Conservation (phyloP, 1,140 invertebrate genomes). For the Zaprionus ghesquierei region DNA sequence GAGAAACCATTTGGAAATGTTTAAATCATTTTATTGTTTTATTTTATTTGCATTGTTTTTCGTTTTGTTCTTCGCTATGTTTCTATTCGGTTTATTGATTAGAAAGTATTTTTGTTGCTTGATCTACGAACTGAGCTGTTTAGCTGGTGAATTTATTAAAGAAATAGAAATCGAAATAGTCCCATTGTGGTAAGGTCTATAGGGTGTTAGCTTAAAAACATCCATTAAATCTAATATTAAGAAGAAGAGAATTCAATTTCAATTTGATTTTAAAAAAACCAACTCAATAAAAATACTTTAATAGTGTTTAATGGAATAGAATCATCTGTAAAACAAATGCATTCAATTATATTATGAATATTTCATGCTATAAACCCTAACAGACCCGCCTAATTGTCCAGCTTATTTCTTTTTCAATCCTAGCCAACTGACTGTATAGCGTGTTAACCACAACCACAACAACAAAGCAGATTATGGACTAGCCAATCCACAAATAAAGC, state of each 20-base stretch:
- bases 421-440: slow-evolving; percentile 3
- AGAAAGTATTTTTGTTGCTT: neutral
- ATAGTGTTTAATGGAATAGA: too few species aligned
- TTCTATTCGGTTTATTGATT: neutral
- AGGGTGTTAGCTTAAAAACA: neutral
- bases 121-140: neutral
- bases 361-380: neutral
- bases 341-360: neutral
- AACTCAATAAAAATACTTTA: too few species aligned
- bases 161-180: neutral
- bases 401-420: neutral
- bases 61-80: slow-evolving; percentile 24
- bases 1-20: slow-evolving; percentile 70
- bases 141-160: neutral
- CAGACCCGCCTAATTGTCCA: neutral
- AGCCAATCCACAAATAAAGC: neutral
- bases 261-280: too few species aligned
- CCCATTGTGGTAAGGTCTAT: neutral
- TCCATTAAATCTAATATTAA: too few species aligned
- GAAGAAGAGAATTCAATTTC: too few species aligned
- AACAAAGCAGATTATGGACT: slow-evolving; percentile 23
- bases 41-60: slow-evolving; percentile 32
- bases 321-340: too few species aligned
- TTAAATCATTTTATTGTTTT: slow-evolving; percentile 69
- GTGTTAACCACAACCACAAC: slow-evolving; percentile 32